phyloP scores from a whole-genome alignment of 2,113 vertebrate species.

The Larimichthys crocea region DNA sequence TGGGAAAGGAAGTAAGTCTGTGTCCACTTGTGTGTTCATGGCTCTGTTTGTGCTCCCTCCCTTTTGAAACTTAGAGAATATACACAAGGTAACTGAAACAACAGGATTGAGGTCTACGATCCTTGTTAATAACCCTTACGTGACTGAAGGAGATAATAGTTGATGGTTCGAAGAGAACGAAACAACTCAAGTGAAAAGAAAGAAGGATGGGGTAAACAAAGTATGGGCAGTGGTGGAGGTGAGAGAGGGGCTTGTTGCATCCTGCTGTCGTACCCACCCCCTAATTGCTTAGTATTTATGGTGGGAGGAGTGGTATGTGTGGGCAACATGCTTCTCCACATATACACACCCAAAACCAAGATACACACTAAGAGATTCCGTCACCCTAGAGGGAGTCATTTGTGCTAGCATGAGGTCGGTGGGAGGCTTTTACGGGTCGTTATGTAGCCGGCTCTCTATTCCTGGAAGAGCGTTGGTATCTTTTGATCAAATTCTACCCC shows the following conservation, averaged over 20 bases:
- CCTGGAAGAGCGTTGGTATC: slow-evolving; percentile 77
- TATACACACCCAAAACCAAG: slow-evolving; percentile 61
- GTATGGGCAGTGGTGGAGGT: slow-evolving; percentile 8
- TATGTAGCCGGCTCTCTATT: slow-evolving; percentile 67
- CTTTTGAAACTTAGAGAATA: background rate
- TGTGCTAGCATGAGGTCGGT: slow-evolving; percentile 56
- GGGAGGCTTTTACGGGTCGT: slow-evolving; percentile 76
- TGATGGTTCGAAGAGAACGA: slow-evolving; percentile 31
- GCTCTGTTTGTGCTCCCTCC: background rate
- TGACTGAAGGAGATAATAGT: slow-evolving; percentile 25
- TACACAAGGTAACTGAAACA: slow-evolving; percentile 8
- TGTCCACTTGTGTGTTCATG: slow-evolving; percentile 8
- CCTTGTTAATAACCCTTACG: slow-evolving; percentile 32
- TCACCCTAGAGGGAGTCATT: slow-evolving; percentile 73
- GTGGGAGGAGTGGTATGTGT: slow-evolving; percentile 58
- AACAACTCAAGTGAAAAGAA: background rate
- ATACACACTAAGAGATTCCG: slow-evolving; percentile 66
- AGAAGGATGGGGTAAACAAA: background rate
- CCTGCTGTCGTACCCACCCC: slow-evolving; percentile 46
- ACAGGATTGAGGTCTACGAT: slow-evolving; percentile 18
- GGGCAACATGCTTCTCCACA: slow-evolving; percentile 54
- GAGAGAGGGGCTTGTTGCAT: slow-evolving; percentile 56
- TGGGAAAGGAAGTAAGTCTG: slow-evolving; percentile 1
- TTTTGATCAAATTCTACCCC: slow-evolving; percentile 80
- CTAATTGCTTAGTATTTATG: slow-evolving; percentile 66